Evolutionary conservation across 2,888 invertebrate species (phyloP), one percentile per base, ranked within the genome.

Genomic region (Polyommatus icarus): DNA sequence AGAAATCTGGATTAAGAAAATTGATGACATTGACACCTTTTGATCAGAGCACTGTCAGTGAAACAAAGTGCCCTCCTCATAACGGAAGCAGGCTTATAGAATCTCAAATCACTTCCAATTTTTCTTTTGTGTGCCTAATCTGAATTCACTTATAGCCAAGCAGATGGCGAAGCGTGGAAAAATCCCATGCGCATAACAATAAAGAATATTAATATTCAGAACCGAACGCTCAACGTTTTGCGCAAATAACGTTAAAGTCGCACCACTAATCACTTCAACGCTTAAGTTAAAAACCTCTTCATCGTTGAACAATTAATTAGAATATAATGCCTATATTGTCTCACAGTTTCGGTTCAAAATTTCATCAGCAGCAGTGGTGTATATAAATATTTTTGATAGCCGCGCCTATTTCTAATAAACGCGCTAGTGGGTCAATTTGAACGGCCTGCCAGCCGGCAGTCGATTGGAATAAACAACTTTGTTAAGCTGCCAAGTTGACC

Each of bases 121-220:
- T 72, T 72, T 50, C 73, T 24, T 54, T 75, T 54, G 54, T 75
- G 54, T 75, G 15, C 18, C 75, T 29, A 75, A 73, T 73, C 20
- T 18, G 54, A 75, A 75, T 75, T 50, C 12, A 75, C 29, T 54
- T 75, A 75, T 54, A 75, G 24, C 75, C 29, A 18, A 54, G 75
- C 73, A 29, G 75, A 54, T 20, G 75, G 75, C 54, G 75, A 24
- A 40, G 50, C 75, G 75, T 75, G 75, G 75, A 54, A 54, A 75
- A 75, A 50, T 54, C 75, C 75, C 75, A 75, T 54, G 75, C 75
- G 75, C 54, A 75, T 54, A 75, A 75, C 75, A 75, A 75, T 75
- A 75, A 75, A 75, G 75, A 54, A 75, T n/a, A 75, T 75, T 54
- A 75, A 75, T 54, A 75, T 50, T 75, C 75, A 50, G 50, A 46